These are phyloP conservation scores for Lycia hirtaria DNA, from an alignment of 2,888 invertebrate genomes.

Conservation along the genomic window DNA sequence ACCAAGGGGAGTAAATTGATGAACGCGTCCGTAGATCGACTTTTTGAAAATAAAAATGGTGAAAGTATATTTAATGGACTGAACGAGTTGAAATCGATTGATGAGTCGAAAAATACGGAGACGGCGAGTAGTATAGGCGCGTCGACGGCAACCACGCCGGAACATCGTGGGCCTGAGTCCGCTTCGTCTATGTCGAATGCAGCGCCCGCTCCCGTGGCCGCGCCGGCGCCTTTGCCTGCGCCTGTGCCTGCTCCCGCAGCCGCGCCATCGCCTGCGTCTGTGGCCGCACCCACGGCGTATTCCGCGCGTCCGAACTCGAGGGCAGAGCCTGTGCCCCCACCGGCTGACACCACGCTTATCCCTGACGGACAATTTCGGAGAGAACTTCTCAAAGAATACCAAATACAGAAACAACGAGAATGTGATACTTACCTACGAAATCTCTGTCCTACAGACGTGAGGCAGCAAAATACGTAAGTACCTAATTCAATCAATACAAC, in stretches of 20 bases:
- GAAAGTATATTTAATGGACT: conserved; percentile 90
- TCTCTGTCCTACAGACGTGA: conserved; percentile 72
- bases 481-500: neutral
- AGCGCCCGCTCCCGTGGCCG: conserved; percentile 61
- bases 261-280: too few species aligned
- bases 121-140: conserved; percentile 64
- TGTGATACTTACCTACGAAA: conserved; percentile 79
- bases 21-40: conserved; percentile 95
- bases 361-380: conserved; percentile 81
- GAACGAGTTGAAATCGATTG: conserved; percentile 83
- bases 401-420: conserved; percentile 90
- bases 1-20: conserved; percentile 92
- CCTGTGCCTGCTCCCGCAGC: too few species aligned
- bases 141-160: conserved; percentile 87
- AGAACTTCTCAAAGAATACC: conserved; percentile 92
- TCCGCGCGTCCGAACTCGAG: too few species aligned
- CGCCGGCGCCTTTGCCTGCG: too few species aligned
- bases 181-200: conserved; percentile 87
- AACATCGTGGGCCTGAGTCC: conserved; percentile 88
- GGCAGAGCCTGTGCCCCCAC: too few species aligned
- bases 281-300: too few species aligned
- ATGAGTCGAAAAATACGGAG: conserved; percentile 55
- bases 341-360: conserved; percentile 57
- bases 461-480: conserved; percentile 68
- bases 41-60: conserved; percentile 93